phyloP scores from a whole-genome alignment of 35 echinoderm and acorn worm genomes.

The Eucidaris tribuloides region DNA sequence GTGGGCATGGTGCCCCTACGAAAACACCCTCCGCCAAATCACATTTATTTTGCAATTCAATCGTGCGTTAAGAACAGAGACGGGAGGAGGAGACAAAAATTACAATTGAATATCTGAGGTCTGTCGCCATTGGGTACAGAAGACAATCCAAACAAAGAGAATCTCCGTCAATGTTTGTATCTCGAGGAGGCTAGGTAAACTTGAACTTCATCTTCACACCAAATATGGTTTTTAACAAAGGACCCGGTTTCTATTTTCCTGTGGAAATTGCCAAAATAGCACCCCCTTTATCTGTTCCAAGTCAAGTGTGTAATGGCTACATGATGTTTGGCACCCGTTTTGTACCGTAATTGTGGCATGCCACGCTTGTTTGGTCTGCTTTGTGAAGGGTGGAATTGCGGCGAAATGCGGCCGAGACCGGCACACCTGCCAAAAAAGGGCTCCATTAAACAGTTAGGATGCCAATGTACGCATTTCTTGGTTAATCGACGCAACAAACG shows the following conservation, averaged over 20 bases:
- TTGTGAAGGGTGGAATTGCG: neutral
- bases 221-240: neutral
- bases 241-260: neutral
- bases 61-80: neutral
- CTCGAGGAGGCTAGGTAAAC: neutral
- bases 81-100: neutral
- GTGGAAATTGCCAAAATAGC: neutral
- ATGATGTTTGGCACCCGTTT: neutral
- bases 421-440: neutral
- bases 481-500: neutral
- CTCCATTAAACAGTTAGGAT: neutral
- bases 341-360: neutral
- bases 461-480: neutral
- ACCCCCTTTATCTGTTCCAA: neutral
- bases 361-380: neutral
- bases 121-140: neutral
- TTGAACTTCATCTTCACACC: neutral
- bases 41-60: constrained; percentile 26
- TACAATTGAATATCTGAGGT: neutral
- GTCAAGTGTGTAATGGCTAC: neutral
- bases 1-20: too few relatives aligned
- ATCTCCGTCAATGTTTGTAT: too few relatives aligned
- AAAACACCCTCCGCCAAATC: too few relatives aligned
- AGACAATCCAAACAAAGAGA: neutral
- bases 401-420: neutral